These are phyloP conservation scores for Cochlearius cochlearius DNA, from an alignment of 2,113 vertebrate genomes.

Conservation along the genomic window DNA sequence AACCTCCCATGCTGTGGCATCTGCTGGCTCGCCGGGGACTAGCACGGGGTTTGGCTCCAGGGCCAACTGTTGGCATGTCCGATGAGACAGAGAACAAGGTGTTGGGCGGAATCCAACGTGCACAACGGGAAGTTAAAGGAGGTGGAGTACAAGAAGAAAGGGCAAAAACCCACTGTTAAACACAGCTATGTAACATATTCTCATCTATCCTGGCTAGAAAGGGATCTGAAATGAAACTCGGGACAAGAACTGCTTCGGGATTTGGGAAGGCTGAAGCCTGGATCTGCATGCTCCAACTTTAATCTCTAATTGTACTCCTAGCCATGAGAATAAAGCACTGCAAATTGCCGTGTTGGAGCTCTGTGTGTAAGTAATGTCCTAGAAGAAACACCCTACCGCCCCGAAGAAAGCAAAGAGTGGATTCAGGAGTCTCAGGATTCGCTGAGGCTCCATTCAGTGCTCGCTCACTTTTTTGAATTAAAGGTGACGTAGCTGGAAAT, in stretches of 20 bases:
- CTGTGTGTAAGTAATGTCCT: accelerated
- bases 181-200: not conserved
- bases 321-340: not conserved
- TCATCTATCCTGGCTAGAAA: not conserved
- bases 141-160: not conserved
- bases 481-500: not conserved
- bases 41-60: not conserved
- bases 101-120: not conserved
- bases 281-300: not conserved
- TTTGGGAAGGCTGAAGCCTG: not conserved
- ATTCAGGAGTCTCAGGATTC: not conserved
- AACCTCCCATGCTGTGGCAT: slow-evolving; percentile 27
- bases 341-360: not conserved
- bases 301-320: not conserved
- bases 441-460: not conserved
- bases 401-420: not conserved
- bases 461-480: not conserved
- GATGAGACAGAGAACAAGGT: not conserved
- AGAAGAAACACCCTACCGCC: not conserved
- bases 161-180: not conserved
- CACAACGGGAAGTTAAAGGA: not conserved
- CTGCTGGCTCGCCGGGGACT: not conserved
- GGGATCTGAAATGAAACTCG: not conserved
- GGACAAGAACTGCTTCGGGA: not conserved
- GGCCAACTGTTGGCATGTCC: not conserved